Evolutionary conservation across 2,113 vertebrate genomes (phyloP).

Genomic region (Salvelinus fontinalis): DNA sequence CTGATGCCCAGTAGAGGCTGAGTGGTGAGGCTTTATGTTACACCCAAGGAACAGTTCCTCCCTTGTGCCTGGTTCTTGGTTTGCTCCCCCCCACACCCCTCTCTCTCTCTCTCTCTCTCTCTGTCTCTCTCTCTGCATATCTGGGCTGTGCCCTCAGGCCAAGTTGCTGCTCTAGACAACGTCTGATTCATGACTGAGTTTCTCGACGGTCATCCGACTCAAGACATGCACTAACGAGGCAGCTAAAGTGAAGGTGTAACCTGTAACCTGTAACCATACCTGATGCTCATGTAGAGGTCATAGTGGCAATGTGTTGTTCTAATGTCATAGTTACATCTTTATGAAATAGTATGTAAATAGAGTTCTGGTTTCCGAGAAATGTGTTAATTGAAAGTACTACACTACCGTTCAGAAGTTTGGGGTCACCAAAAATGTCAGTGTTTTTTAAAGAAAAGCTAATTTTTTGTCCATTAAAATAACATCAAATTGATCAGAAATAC

Average conservation of each 20-base stretch:
- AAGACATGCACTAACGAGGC: not conserved
- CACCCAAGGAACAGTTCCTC: constrained; percentile 54
- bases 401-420: no score
- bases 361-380: not conserved
- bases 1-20: constrained; percentile 28
- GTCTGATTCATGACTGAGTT: constrained; percentile 54
- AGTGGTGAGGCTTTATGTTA: not conserved
- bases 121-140: constrained; percentile 32
- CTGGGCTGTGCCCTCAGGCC: constrained; percentile 48
- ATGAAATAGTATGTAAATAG: not conserved
- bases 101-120: not conserved
- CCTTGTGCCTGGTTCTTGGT: constrained; percentile 59
- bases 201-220: constrained; percentile 34
- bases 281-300: not conserved
- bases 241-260: not conserved
- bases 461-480: no score
- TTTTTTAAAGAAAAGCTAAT: no score
- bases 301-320: not conserved
- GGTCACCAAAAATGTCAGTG: no score
- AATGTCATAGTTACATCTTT: no score
- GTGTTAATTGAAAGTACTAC: not conserved
- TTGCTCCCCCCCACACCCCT: constrained; percentile 13
- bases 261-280: not conserved
- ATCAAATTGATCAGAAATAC: no score
- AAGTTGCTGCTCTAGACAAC: constrained; percentile 43